Evolutionary conservation across 2,888 invertebrate genomes (phyloP), one percentile per base, ranked within the genome.

Genomic region (Caenorhabditis wallacei): DNA sequence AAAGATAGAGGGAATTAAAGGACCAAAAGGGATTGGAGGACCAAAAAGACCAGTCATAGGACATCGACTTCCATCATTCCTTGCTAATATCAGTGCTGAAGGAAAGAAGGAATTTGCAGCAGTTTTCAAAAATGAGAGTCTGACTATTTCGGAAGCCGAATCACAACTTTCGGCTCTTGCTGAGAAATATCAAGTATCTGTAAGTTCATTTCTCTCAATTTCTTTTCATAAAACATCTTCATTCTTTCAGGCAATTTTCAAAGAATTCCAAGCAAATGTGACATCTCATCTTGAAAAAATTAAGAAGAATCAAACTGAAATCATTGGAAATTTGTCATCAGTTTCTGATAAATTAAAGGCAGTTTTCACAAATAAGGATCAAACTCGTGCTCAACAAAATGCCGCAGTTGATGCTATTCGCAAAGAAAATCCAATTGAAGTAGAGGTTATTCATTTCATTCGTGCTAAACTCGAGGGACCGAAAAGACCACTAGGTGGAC

Each of bases 151-250:
- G 11, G 54, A 75, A 13, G 37, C 66, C 46, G 82, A 85, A 10
- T 26, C 56, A 16, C 71, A 82, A 43, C 51, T 80, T 69, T 59
- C 80, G 22, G 64, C 56, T 16, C 82, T 82, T 56, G 85, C 82
- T 30, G 76, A 71, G 26, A 85, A 85, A n/a, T 82, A 75, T 35
- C 63, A 69, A 76, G 72, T 84, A 37, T 46, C 81, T 11, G 84
- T 84, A 13, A 74, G 81, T 74, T 48, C n/a, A 4, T 43, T 40
- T 0, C n/a, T 13, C 11, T 48, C 22, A 2, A 57, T 35, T 22
- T 20, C 37, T n/a, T 16, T 11, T n/a, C 7, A 16, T 11, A 30
- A 7, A 30, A 18, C 16, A 51, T 75, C 56, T 16, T 40, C 16
- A 35, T 35, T n/a, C 30, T 2, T 40, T 18, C 59, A 85, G 85